Evolutionary conservation across 2,797 vertebrate genomes (phyloP), one percentile per base, ranked within the genome.

Genomic region (Hippopotamyrus pictus): DNA sequence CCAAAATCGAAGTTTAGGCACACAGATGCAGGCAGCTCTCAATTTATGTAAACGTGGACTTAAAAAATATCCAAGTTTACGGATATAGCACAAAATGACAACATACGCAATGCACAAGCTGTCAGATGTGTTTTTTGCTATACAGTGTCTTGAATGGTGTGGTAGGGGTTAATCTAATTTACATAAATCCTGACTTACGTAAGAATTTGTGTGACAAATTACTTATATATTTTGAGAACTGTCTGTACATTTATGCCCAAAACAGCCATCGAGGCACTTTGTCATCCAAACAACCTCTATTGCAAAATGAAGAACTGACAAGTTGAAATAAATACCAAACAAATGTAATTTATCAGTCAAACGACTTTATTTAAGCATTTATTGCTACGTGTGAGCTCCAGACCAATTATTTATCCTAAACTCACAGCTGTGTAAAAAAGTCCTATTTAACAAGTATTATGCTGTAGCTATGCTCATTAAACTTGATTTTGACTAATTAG

Each of bases 401-500:
- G 22, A 29, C 25, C 25, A 29, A 33, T 33, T 69, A 5, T 14
- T 65, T 65, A 65, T 65, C 59, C 22, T 65, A 69, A 69, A 69
- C 25, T 69, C 62, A 14, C 25, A 69, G 25, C 62, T 69, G 62
- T 86, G 48, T 17, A n/a, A 19, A 37, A 86, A 86, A 86, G 84
- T 50, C 84, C 50, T 9, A n/a, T 54, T 86, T 48, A 69, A 53
- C 48, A 86, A 86, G 50, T 50, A 84, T 50, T 84, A 22, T 0
- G 8, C 44, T 50, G 46, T 50, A 84, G 22, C 37, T 33, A 69
- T 69, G 50, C 29, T 54, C 85, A 86, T 54, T 54, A 86, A 33
- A 86, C 85, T 86, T 86, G 50, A 57, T 57, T 86, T 41, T 33
- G 85, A 57, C 50, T 86, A 33, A 54, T 86, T 86, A 17, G 5